Evolutionary conservation across 1,140 invertebrate species (phyloP), one percentile per base, ranked within the genome.

Genomic region (Maniola jurtina): DNA sequence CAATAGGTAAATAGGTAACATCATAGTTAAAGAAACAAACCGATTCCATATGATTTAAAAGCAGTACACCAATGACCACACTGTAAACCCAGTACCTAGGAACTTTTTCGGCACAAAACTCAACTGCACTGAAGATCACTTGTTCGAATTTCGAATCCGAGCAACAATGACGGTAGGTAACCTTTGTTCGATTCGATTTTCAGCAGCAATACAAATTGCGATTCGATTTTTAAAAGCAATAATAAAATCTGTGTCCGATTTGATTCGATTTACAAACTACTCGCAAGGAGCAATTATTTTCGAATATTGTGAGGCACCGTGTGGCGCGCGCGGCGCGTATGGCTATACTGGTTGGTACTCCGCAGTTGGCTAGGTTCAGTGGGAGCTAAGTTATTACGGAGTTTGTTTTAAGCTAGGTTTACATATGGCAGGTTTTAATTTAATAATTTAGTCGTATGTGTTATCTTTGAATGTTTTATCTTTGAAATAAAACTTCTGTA

Each of bases 221-320:
- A 34, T 55, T 33, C 25, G 52, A 55, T 34, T 34, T 34, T 34
- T 55, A 6, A 11, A 6, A 34, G 48, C 7, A 8, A 34, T 13
- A 7, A 2, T 25, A 25, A 25, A 25, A 25, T 25, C 25, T 25
- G 25, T 25, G 25, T 25, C 25, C 25, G 25, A 25, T 45, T 11
- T 4, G 52, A 55, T 55, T 55, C 16, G 16, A 55, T 55, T 55
- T 55, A 34, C 45, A 60, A 58, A 66, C 64, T 66, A 66, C 47
- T 66, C 64, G 47, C 11, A 52, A 45, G 16, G 50, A 66, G 58
- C 52, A 66, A 54, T 55, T 55, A 34, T 34, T 34, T 66, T 47
- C 13, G 48, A 48, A 25, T 25, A 25, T 34, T 14, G 13, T 15
- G 33, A 14, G 8, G 48, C 16, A 25, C 42, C 64, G 64, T 66